Conservation (phyloP, 2,888 invertebrate species). For the Hirtodrosophila confusa region DNA sequence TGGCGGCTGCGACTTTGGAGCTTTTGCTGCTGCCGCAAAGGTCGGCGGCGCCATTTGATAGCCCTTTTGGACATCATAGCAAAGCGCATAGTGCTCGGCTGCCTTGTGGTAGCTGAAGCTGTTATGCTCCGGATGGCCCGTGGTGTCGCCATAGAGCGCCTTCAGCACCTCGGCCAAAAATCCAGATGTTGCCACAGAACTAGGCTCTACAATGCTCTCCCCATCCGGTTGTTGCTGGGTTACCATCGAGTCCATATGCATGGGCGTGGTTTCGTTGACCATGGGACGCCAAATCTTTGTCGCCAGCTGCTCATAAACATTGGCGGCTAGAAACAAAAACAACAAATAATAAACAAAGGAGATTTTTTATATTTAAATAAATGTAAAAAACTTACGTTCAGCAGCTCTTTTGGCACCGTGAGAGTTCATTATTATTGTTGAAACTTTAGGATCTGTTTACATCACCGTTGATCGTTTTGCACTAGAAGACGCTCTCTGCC, state of each 20-base stretch:
- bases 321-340: constrained; percentile 23
- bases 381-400: constrained; percentile 15
- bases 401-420: constrained; percentile 32
- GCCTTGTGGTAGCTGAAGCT: constrained; percentile 73
- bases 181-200: neutral
- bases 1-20: constrained; percentile 20
- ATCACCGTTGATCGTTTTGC: too few relatives aligned
- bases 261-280: constrained; percentile 15
- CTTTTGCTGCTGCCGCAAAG: neutral
- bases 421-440: constrained; percentile 22
- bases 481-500: too few relatives aligned
- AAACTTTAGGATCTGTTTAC: too few relatives aligned
- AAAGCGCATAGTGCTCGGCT: constrained; percentile 79
- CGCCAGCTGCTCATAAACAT: constrained; percentile 40
- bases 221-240: neutral
- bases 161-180: constrained; percentile 71
- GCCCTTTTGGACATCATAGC: too few relatives aligned
- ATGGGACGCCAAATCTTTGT: constrained; percentile 55
- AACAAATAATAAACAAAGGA: too few relatives aligned
- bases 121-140: constrained; percentile 69
- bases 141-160: constrained; percentile 69
- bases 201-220: neutral
- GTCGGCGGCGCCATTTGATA: too few relatives aligned
- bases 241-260: constrained; percentile 1
- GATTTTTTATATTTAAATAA: neutral